Conservation (phyloP, 1,140 invertebrate species). For the Pectinophora gossypiella region DNA sequence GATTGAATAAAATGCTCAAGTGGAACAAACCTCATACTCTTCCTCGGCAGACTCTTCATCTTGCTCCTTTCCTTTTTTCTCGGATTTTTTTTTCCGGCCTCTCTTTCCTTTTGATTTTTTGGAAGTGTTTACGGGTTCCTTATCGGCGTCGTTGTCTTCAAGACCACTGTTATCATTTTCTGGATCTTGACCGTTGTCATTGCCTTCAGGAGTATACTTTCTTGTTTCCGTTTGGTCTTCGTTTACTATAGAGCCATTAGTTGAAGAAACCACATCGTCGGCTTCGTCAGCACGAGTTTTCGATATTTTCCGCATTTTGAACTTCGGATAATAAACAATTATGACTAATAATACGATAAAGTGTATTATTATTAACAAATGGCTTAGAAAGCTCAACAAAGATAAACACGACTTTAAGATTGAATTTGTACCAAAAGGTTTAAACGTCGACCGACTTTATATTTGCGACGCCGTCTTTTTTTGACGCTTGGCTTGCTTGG, state of each 20-base stretch:
- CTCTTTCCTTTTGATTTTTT: constrained; percentile 48
- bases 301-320: constrained; percentile 60
- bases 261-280: constrained; percentile 64
- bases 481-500: too few species aligned
- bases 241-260: constrained; percentile 54
- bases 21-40: constrained; percentile 50
- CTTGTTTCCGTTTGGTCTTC: constrained; percentile 40
- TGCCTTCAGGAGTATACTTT: constrained; percentile 13
- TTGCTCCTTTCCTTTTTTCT: constrained; percentile 30
- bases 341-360: too few species aligned
- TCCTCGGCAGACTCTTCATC: constrained; percentile 38
- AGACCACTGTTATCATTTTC: constrained; percentile 19
- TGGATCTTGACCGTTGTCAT: constrained; percentile 19
- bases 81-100: constrained; percentile 46
- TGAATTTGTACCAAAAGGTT: too few species aligned
- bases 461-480: too few species aligned
- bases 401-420: too few species aligned
- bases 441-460: too few species aligned
- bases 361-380: too few species aligned
- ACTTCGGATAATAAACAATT: too few species aligned
- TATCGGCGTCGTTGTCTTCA: constrained; percentile 6
- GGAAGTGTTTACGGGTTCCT: constrained; percentile 3
- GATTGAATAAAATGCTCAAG: too few species aligned
- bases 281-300: constrained; percentile 60
- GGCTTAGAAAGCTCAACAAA: too few species aligned